Conservation (phyloP, 2,888 invertebrate genomes). For the Parnassius glacialis region DNA sequence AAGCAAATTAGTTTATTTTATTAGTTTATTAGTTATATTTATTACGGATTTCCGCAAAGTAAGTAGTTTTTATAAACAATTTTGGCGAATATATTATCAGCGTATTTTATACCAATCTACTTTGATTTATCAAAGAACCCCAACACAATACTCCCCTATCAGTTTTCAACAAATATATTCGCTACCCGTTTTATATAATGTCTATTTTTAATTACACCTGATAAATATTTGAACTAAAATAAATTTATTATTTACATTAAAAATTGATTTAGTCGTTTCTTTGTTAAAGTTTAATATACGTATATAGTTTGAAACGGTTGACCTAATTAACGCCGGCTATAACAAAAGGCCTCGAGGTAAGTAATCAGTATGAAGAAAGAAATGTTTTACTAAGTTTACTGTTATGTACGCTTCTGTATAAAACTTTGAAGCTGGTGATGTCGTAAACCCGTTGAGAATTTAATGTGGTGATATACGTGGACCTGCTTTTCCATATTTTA, state of each 20-base stretch:
- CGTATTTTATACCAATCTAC: no score
- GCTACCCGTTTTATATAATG: no score
- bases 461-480: background rate
- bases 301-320: slow-evolving; percentile 18
- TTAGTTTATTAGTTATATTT: no score
- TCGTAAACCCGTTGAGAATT: background rate
- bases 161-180: no score
- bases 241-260: slow-evolving; percentile 4
- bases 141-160: no score
- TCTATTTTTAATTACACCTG: no score
- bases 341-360: slow-evolving; percentile 23
- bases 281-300: slow-evolving; percentile 16
- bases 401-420: background rate
- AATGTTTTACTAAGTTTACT: slow-evolving; percentile 21
- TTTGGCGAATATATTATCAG: no score
- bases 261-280: slow-evolving; percentile 17
- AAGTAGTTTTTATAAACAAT: no score
- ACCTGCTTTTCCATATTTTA: no score
- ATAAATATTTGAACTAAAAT: background rate
- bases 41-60: no score
- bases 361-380: slow-evolving; percentile 24
- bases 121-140: no score
- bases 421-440: background rate
- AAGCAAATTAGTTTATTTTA: no score
- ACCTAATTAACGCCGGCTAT: slow-evolving; percentile 23